These are phyloP conservation scores for Clivina fossor DNA, from an alignment of 2,888 invertebrate species.

Conservation along the genomic window DNA sequence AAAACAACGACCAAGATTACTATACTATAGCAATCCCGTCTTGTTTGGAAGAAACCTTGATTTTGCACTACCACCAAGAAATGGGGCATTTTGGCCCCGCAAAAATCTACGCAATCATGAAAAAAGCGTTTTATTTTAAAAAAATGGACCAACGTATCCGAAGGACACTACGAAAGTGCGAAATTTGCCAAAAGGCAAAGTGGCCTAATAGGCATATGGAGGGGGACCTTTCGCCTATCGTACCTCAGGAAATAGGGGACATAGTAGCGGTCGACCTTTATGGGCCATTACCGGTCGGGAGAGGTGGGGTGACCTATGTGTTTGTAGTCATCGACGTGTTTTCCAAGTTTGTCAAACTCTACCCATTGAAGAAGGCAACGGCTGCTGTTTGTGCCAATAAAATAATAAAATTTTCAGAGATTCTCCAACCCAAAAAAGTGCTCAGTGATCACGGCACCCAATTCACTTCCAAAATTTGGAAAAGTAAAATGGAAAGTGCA, in stretches of 20 bases:
- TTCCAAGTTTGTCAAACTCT: conserved; percentile 30
- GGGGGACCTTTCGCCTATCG: background rate
- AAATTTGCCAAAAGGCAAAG: conserved; percentile 26
- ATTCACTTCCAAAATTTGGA: conserved; percentile 36
- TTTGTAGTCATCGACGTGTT: conserved; percentile 30
- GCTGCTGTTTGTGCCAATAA: background rate
- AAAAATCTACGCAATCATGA: background rate
- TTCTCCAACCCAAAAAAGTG: background rate
- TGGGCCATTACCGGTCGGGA: conserved; percentile 8
- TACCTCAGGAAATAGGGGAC: background rate
- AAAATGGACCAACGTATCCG: background rate
- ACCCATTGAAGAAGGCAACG: conserved; percentile 25
- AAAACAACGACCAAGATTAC: background rate
- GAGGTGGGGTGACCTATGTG: conserved; percentile 20
- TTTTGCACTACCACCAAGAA: conserved; percentile 10
- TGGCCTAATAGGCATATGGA: background rate
- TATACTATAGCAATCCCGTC: conserved; percentile 3
- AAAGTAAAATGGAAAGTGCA: conserved; percentile 1
- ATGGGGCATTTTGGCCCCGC: conserved; percentile 28
- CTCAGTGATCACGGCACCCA: conserved; percentile 34
- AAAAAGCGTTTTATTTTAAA: background rate
- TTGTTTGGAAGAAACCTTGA: background rate
- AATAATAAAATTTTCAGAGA: background rate
- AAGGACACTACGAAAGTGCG: conserved; percentile 6
- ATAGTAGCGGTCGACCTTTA: conserved; percentile 17